phyloP scores from a whole-genome alignment of 2,888 invertebrate genomes.

The Lithophane socia region DNA sequence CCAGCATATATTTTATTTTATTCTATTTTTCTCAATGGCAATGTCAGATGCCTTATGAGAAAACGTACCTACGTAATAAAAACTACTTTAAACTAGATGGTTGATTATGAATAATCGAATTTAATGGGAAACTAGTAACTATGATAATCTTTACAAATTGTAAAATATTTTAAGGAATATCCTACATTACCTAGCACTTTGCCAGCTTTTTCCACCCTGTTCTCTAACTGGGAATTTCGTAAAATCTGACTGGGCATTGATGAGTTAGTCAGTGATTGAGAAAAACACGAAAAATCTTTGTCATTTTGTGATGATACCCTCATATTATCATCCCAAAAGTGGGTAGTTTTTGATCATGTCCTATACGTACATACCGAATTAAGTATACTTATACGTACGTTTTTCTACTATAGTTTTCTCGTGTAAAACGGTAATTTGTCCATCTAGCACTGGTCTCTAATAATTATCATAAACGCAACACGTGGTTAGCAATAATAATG shows the following conservation, averaged over 20 bases:
- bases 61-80: background rate
- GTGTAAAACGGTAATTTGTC: constrained; percentile 2
- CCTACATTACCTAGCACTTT: background rate
- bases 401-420: background rate
- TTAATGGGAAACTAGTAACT: background rate
- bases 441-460: constrained; percentile 16
- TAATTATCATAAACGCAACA: constrained; percentile 49
- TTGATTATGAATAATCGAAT: background rate
- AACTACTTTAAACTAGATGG: background rate
- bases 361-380: background rate
- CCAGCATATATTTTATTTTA: background rate
- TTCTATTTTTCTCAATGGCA: background rate
- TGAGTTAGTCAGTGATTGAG: background rate
- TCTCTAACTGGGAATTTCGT: background rate
- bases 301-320: background rate
- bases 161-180: background rate
- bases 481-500: constrained; percentile 42
- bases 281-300: background rate
- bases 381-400: background rate
- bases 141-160: background rate
- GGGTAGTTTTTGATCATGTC: background rate
- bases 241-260: background rate
- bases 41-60: background rate
- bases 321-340: background rate
- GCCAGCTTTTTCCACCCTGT: background rate